These are phyloP conservation scores for Drosophila anceps DNA, from an alignment of 2,888 invertebrate species.

Conservation along the genomic window DNA sequence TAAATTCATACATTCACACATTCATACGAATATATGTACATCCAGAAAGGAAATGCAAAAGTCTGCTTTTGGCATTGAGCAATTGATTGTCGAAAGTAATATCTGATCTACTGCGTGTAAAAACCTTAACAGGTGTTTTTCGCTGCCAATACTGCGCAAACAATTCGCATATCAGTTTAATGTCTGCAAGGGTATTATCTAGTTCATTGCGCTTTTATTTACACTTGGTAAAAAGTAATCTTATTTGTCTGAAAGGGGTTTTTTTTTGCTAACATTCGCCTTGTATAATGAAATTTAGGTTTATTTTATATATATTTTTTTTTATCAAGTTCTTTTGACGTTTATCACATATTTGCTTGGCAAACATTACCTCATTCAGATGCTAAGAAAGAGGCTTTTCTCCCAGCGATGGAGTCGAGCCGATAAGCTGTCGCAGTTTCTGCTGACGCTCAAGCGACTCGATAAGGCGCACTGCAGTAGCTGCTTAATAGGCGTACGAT, in stretches of 20 bases:
- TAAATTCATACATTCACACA: too few relatives aligned
- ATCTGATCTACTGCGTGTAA: not conserved
- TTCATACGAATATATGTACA: not conserved
- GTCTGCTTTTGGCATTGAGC: not conserved
- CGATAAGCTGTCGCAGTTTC: conserved; percentile 35
- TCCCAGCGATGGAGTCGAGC: conserved; percentile 3
- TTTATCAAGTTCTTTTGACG: not conserved
- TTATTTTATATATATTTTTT: not conserved
- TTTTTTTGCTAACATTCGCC: conserved; percentile 1
- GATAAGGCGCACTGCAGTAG: conserved; percentile 42
- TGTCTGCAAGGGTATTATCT: not conserved
- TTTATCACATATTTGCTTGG: conserved; percentile 27
- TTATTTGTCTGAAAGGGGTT: not conserved
- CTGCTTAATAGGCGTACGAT: conserved; percentile 36
- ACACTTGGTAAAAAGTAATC: not conserved
- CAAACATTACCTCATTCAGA: conserved; percentile 24
- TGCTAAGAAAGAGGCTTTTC: not conserved
- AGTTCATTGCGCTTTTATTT: not conserved
- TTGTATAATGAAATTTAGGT: not conserved
- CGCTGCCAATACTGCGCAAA: not conserved
- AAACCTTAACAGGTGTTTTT: not conserved
- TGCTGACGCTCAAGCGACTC: not conserved
- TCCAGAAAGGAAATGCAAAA: not conserved
- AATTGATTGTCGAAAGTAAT: not conserved
- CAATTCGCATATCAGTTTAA: not conserved